These are phyloP conservation scores for Zonitis immaculata DNA, from an alignment of 2,888 invertebrate genomes.

Conservation along the genomic window DNA sequence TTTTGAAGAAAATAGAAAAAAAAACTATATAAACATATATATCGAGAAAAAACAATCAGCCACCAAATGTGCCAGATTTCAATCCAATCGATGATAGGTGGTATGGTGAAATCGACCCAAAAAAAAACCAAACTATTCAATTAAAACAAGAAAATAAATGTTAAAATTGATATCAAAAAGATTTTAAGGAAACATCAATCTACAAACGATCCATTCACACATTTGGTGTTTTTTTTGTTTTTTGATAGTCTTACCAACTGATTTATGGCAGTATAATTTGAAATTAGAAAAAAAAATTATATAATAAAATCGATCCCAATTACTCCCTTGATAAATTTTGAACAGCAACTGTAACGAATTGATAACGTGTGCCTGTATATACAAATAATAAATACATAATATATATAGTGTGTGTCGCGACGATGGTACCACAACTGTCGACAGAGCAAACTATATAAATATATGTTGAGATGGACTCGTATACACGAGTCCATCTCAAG, in stretches of 20 bases:
- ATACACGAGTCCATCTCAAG: no score
- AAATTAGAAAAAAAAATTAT: no score
- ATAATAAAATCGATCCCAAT: no score
- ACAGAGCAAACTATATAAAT: no score
- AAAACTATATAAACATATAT: no score
- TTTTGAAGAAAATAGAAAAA: no score
- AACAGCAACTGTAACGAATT: not conserved
- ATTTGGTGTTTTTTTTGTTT: not conserved
- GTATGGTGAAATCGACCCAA: not conserved
- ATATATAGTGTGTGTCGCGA: no score
- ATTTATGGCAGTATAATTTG: not conserved
- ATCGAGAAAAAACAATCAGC: not conserved
- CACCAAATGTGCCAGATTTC: not conserved
- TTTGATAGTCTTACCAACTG: not conserved
- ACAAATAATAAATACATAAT: no score
- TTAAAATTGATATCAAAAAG: not conserved
- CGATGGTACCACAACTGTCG: no score
- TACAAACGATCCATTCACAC: not conserved
- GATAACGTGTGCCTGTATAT: constrained; percentile 1
- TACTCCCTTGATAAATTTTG: not conserved
- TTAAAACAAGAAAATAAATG: not conserved
- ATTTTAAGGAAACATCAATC: not conserved
- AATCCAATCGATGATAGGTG: not conserved
- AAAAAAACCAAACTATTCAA: no score
- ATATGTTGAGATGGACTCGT: no score